A percentile compares a stretch with the other conserved stretches of the same genome.
Conservation (phyloP, 2,888 invertebrate genomes). For the Dicyrtoma fusca region DNA sequence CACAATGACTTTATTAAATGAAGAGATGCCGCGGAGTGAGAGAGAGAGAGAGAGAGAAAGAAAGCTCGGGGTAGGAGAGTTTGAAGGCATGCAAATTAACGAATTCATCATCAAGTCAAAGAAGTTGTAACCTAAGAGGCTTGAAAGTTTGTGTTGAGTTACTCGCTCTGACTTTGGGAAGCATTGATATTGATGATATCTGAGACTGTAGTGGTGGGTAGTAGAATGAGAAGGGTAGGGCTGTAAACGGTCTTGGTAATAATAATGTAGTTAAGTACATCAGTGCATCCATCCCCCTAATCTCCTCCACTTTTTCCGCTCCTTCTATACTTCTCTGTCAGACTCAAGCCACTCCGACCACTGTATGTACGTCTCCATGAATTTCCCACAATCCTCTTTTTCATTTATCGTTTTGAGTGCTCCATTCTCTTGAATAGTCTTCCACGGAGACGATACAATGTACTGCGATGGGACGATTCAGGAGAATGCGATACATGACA, state of each 20-base stretch:
- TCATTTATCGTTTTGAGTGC: neutral
- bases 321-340: neutral
- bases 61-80: neutral
- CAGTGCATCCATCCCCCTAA: too few relatives aligned
- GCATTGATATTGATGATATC: slow-evolving; percentile 22
- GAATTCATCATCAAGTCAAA: slow-evolving; percentile 25
- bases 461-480: too few relatives aligned
- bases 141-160: slow-evolving; percentile 15
- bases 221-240: too few relatives aligned
- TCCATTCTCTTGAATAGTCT: neutral
- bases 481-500: too few relatives aligned
- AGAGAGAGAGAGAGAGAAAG: slow-evolving; percentile 14
- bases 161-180: neutral
- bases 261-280: too few relatives aligned
- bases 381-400: neutral
- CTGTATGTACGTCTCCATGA: neutral
- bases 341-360: neutral
- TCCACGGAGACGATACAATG: too few relatives aligned
- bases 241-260: too few relatives aligned
- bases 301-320: neutral
- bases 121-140: neutral
- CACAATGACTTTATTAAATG: slow-evolving; percentile 31
- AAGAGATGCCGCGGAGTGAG: neutral
- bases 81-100: slow-evolving; percentile 27
- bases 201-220: too few relatives aligned